Evolutionary conservation across 2,888 invertebrate species (phyloP).

Genomic region (Sylvicola fuscatus): DNA sequence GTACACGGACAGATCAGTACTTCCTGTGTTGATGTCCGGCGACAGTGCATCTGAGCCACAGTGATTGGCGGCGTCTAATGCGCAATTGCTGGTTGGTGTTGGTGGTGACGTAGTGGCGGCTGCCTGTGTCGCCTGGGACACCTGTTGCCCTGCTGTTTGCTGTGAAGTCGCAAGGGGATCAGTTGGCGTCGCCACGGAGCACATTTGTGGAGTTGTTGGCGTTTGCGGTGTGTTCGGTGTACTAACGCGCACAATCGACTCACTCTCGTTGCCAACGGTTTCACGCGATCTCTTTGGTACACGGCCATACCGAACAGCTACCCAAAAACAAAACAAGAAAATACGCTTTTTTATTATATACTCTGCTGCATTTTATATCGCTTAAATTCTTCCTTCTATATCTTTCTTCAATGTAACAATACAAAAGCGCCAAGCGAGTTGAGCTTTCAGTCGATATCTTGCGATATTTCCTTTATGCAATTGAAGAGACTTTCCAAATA

Average conservation of each 20-base stretch:
- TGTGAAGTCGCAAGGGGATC: conserved; percentile 14
- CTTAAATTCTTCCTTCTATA: not conserved
- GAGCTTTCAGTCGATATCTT: too few relatives aligned
- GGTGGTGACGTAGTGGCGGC: conserved; percentile 10
- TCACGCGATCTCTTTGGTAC: conserved; percentile 87
- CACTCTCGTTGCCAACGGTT: conserved; percentile 28
- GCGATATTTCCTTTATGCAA: too few relatives aligned
- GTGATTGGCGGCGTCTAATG: conserved; percentile 14
- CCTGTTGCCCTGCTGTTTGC: conserved; percentile 1
- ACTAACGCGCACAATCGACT: conserved; percentile 20
- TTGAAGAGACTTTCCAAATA: too few relatives aligned
- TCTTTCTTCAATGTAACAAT: not conserved
- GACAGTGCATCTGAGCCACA: conserved; percentile 1
- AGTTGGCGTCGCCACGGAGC: conserved; percentile 24
- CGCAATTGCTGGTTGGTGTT: not conserved
- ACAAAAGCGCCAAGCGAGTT: not conserved
- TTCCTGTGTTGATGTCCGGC: conserved; percentile 13
- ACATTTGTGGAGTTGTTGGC: conserved; percentile 24
- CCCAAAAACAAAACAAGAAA: conserved; percentile 8
- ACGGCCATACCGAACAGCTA: conserved; percentile 90
- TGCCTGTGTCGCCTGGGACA: conserved; percentile 6
- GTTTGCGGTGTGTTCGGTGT: conserved; percentile 28
- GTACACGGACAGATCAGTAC: conserved; percentile 33
- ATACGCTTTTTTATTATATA: not conserved
- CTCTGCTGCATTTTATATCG: not conserved